These are phyloP conservation scores for Nemotelus pantherinus DNA, from an alignment of 2,888 invertebrate genomes.

Conservation along the genomic window DNA sequence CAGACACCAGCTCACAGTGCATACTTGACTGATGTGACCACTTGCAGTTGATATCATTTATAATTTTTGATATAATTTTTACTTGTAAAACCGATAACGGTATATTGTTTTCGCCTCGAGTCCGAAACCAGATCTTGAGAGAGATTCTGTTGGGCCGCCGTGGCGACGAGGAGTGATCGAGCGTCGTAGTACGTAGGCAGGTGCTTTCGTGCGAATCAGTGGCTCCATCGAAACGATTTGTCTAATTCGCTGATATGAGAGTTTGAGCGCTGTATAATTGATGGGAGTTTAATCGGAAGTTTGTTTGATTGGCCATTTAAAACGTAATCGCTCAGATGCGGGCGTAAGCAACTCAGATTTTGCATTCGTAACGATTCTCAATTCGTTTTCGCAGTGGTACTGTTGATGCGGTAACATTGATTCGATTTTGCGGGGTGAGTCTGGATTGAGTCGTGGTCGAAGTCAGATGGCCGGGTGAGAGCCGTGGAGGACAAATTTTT, in stretches of 20 bases:
- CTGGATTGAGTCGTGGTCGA: constrained; percentile 4
- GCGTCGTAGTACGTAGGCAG: no score
- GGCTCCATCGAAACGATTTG: constrained; percentile 8
- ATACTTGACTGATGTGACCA: no score
- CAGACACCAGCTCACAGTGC: no score
- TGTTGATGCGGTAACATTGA: not conserved
- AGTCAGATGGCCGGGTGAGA: no score
- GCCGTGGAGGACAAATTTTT: no score
- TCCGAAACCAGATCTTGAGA: no score
- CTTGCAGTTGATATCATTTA: no score
- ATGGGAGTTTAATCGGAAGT: constrained; percentile 31
- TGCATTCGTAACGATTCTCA: not conserved
- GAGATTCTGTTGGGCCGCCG: no score
- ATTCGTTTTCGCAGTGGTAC: not conserved
- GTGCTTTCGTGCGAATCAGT: constrained; percentile 23
- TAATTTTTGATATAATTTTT: no score
- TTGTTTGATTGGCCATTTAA: constrained; percentile 24
- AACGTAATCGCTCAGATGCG: constrained; percentile 3
- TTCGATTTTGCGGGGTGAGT: no score
- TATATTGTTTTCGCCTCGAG: no score
- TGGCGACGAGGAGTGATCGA: constrained; percentile 9
- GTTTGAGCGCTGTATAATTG: constrained; percentile 27
- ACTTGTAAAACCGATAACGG: no score
- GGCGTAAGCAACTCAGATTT: constrained; percentile 23
- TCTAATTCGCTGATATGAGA: constrained; percentile 10